These are phyloP conservation scores for Python bivittatus DNA, from an alignment of 2,113 vertebrate species.

Conservation along the genomic window DNA sequence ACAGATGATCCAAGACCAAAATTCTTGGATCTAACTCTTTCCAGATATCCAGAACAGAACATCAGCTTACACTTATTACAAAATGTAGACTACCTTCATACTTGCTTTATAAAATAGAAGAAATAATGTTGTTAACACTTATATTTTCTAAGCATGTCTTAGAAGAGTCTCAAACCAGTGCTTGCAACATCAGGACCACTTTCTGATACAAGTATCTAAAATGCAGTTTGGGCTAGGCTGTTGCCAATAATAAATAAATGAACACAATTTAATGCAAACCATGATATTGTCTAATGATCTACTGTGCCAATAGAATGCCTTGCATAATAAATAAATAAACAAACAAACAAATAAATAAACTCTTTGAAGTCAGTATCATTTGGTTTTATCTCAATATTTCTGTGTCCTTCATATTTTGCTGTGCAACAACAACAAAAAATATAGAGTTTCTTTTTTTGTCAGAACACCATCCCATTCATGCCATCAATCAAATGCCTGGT, in stretches of 20 bases:
- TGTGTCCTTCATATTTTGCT: background rate
- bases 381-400: background rate
- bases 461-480: background rate
- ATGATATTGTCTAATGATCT: background rate
- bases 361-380: background rate
- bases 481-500: background rate
- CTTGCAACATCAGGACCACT: background rate
- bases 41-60: background rate
- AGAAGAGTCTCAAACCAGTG: background rate
- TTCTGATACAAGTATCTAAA: background rate
- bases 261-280: background rate
- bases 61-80: background rate
- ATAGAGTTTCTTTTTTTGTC: background rate
- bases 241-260: background rate
- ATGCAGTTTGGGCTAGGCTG: background rate
- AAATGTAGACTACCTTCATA: background rate
- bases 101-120: no score
- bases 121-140: background rate
- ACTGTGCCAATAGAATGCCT: background rate
- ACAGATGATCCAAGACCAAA: constrained; percentile 19
- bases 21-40: background rate
- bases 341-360: background rate
- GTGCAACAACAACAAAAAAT: background rate
- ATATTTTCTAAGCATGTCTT: background rate
- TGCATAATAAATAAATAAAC: background rate